Conservation (phyloP, 2,888 invertebrate genomes). For the Tetramorium bicarinatum region DNA sequence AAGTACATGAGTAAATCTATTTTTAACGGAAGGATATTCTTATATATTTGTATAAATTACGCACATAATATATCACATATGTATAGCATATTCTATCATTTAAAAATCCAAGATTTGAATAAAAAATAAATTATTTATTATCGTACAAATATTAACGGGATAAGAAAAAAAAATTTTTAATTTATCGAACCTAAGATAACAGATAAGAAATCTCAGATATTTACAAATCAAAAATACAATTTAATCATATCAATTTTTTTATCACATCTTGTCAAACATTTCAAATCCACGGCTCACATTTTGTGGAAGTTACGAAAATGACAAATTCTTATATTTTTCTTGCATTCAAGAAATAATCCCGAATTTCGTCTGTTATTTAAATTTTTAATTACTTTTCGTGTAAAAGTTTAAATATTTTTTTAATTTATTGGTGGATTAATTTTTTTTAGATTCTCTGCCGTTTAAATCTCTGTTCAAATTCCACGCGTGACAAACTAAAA, state of each 20-base stretch:
- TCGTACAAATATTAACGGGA: not conserved
- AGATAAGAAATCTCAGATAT: slow-evolving; percentile 2
- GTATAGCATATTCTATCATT: not conserved
- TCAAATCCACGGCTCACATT: not conserved
- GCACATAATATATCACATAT: not conserved
- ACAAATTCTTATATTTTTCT: not conserved
- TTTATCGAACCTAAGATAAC: not conserved
- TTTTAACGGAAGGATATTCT: not conserved
- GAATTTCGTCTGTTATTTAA: not conserved
- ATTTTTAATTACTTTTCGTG: not conserved
- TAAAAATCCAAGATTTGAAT: not conserved
- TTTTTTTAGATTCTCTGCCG: not conserved
- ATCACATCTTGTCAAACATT: not conserved
- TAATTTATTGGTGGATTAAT: not conserved
- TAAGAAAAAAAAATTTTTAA: slow-evolving; percentile 10
- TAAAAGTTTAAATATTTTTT: not conserved
- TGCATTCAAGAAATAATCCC: not conserved
- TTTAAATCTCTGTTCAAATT: not conserved
- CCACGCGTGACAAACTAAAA: not conserved
- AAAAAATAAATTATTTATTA: not conserved
- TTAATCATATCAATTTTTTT: not conserved
- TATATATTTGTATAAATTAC: slow-evolving; percentile 4
- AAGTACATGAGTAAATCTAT: not conserved
- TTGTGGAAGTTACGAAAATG: not conserved
- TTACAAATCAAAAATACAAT: not conserved